phyloP scores from a whole-genome alignment of 2,888 invertebrate genomes.

The Ligdia adustata region DNA sequence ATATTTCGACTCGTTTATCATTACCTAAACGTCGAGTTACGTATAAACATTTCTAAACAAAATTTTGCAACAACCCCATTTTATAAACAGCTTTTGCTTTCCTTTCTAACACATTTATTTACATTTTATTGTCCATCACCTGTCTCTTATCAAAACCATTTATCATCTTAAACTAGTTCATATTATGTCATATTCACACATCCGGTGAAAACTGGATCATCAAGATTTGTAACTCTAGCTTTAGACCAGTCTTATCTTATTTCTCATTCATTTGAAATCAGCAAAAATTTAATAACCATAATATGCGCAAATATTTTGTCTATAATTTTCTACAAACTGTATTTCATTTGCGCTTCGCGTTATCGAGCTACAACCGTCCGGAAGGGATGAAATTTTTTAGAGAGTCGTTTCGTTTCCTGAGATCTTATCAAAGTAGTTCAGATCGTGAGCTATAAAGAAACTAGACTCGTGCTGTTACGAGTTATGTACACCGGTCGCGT shows the following conservation, averaged over 20 bases:
- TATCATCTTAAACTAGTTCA: slow-evolving; percentile 34
- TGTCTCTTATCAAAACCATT: slow-evolving; percentile 28
- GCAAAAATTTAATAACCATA: neutral
- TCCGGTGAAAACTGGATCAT: slow-evolving; percentile 37
- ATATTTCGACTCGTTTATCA: slow-evolving; percentile 3
- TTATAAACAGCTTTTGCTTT: slow-evolving; percentile 16
- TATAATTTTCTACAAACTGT: neutral
- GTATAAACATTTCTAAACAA: slow-evolving; percentile 9
- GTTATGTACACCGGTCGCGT: slow-evolving; percentile 44
- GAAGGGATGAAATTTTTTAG: neutral
- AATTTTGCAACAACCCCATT: slow-evolving; percentile 7
- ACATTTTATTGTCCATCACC: slow-evolving; percentile 21
- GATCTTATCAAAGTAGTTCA: slow-evolving; percentile 11
- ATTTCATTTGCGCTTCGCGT: neutral
- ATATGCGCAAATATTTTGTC: neutral
- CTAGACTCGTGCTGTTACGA: slow-evolving; percentile 31
- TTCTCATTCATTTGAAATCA: no score
- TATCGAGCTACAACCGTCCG: neutral
- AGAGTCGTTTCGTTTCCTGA: neutral
- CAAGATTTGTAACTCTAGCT: slow-evolving; percentile 15
- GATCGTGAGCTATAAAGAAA: slow-evolving; percentile 33
- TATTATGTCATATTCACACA: slow-evolving; percentile 36
- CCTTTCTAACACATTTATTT: slow-evolving; percentile 14
- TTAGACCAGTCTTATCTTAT: neutral
- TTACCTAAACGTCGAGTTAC: slow-evolving; percentile 9